A percentile compares a stretch with the other conserved stretches of the same genome.
phyloP scores from a whole-genome alignment of 2,113 vertebrate species.

The Myotis lucifugus region DNA sequence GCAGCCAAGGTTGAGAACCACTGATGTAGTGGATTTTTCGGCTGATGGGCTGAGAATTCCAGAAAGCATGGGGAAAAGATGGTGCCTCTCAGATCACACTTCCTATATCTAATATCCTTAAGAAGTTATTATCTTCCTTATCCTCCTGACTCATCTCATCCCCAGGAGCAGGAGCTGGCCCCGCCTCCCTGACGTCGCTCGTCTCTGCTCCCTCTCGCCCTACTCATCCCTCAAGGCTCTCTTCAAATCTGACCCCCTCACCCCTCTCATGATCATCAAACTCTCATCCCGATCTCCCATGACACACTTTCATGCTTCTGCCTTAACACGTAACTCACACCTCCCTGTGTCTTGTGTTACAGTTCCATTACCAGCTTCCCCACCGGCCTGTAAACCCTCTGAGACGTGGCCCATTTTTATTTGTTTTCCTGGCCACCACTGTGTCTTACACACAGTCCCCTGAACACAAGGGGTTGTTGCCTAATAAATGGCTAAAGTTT shows the following conservation, averaged over 20 bases:
- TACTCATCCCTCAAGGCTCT: background rate
- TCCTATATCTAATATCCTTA: background rate
- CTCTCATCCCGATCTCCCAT: background rate
- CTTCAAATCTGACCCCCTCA: background rate
- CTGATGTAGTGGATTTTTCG: background rate
- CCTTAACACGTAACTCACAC: fast-evolving
- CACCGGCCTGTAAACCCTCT: background rate
- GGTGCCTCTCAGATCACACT: background rate
- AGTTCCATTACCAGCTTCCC: background rate
- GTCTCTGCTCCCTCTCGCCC: background rate
- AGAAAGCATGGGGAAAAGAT: background rate
- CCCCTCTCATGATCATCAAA: background rate
- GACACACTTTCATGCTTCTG: background rate
- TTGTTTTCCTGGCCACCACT: background rate
- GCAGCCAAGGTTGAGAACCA: too few relatives aligned
- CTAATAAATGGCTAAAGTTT: background rate
- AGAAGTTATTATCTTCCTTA: background rate
- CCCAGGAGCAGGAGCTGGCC: background rate
- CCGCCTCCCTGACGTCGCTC: background rate
- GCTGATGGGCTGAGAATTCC: background rate
- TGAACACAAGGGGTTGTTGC: background rate
- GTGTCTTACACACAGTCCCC: background rate
- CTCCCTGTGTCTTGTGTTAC: background rate
- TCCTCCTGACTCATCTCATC: background rate
- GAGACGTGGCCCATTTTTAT: background rate